Conservation (phyloP, 2,888 invertebrate genomes). For the Alentia gelatinosa region DNA sequence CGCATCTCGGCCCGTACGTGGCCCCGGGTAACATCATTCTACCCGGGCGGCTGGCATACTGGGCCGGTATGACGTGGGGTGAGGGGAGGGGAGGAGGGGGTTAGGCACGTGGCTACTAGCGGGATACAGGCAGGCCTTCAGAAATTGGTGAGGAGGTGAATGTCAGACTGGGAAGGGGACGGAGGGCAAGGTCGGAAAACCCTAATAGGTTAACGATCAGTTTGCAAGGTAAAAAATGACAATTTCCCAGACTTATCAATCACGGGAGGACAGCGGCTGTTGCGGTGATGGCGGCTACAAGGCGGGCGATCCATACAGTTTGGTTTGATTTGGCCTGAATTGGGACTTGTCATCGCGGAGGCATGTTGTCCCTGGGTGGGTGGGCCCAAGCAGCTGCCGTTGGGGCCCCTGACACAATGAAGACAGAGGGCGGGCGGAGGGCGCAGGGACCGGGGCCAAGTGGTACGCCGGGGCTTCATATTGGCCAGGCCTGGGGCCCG, state of each 20-base stretch:
- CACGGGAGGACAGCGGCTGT: neutral
- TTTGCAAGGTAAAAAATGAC: neutral
- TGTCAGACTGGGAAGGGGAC: neutral
- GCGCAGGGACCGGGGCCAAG: neutral
- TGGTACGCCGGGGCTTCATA: neutral
- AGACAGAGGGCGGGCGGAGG: neutral
- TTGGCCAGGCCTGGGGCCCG: neutral
- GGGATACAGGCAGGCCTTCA: too few relatives aligned
- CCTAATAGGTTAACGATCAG: neutral
- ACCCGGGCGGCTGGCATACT: neutral
- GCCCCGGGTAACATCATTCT: neutral
- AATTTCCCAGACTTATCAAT: neutral
- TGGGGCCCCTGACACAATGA: neutral
- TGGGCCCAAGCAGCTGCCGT: neutral
- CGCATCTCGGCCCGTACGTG: neutral
- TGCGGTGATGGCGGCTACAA: neutral
- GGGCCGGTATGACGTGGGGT: neutral
- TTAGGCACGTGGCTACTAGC: too few relatives aligned
- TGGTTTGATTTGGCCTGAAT: constrained; percentile 13
- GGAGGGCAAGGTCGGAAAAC: neutral
- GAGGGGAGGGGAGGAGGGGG: neutral
- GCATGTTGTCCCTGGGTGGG: neutral
- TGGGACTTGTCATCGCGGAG: constrained; percentile 4
- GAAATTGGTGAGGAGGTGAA: too few relatives aligned
- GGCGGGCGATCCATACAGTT: neutral